Percentiles rank a stretch among this genome's conserved stretches.
Evolutionary conservation across 92 coral and sea anemone genomes (phyloP).

Genomic region (Muricea muricata): DNA sequence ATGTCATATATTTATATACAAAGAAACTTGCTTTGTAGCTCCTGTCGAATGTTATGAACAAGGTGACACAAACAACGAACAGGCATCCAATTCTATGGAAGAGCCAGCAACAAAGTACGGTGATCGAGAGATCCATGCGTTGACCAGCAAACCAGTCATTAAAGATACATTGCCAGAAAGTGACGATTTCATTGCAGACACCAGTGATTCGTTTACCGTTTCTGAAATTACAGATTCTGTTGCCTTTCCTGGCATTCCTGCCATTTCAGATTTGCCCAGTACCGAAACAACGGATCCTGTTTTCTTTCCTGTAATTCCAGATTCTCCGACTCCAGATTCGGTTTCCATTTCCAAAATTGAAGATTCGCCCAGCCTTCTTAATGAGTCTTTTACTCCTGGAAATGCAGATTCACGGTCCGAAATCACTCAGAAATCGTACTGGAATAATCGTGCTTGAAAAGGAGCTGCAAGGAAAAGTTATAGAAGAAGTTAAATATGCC

Average conservation of each 20-base stretch:
- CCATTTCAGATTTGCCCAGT: too few species aligned
- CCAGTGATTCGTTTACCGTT: neutral
- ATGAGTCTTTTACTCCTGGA: constrained; percentile 17
- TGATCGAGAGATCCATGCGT: constrained; percentile 1
- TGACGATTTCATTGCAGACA: neutral
- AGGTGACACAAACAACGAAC: neutral
- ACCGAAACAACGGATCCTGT: too few species aligned
- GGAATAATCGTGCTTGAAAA: constrained; percentile 31
- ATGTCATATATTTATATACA: too few species aligned
- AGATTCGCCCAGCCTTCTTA: neutral
- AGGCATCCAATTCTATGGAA: neutral
- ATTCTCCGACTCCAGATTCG: too few species aligned
- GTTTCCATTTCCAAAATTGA: neutral
- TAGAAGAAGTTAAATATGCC: constrained; percentile 26
- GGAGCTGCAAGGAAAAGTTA: constrained; percentile 19
- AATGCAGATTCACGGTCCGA: constrained; percentile 12
- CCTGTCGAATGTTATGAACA: too few species aligned
- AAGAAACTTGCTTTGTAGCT: constrained; percentile 2
- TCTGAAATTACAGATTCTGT: neutral
- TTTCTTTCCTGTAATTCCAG: neutral
- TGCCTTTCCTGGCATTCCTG: neutral
- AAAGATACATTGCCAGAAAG: neutral
- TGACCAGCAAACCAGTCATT: neutral
- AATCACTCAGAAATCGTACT: constrained; percentile 19
- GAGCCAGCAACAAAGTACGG: neutral